Evolutionary conservation across 2,888 invertebrate genomes (phyloP).

Genomic region (Volucella inanis): DNA sequence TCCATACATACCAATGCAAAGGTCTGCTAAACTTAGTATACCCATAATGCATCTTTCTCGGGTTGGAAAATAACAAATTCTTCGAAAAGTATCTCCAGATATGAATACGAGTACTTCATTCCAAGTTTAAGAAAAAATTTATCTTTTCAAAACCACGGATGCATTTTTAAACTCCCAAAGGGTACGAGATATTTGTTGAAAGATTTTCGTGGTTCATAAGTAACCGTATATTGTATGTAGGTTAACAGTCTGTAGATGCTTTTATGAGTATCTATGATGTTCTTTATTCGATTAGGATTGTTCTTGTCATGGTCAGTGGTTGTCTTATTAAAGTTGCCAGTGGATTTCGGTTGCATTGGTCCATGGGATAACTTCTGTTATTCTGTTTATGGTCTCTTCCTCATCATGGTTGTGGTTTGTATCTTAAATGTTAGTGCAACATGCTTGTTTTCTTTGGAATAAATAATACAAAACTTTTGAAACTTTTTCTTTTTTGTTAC

Average conservation of each 20-base stretch:
- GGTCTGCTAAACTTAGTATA: too few species aligned
- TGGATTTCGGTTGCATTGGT: neutral
- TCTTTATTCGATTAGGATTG: conserved; percentile 3
- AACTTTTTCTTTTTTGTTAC: neutral
- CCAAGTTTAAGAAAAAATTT: too few species aligned
- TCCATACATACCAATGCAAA: too few species aligned
- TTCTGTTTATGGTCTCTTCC: neutral
- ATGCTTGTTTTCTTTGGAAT: neutral
- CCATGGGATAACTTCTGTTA: neutral
- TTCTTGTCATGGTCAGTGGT: conserved; percentile 1
- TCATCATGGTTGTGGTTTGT: neutral
- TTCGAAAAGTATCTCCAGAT: too few species aligned
- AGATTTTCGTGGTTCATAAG: neutral
- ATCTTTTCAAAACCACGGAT: too few species aligned
- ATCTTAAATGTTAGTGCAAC: conserved; percentile 9
- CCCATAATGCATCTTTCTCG: too few species aligned
- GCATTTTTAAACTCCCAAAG: too few species aligned
- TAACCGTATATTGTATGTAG: neutral
- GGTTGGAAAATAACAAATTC: too few species aligned
- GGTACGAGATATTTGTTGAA: neutral
- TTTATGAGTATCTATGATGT: neutral
- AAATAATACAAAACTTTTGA: neutral
- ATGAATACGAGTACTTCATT: too few species aligned
- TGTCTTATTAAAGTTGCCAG: neutral
- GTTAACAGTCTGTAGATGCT: conserved; percentile 9